Evolutionary conservation across 2,888 invertebrate species (phyloP), one percentile per base, ranked within the genome.

Genomic region (Ormyrus pomaceus): DNA sequence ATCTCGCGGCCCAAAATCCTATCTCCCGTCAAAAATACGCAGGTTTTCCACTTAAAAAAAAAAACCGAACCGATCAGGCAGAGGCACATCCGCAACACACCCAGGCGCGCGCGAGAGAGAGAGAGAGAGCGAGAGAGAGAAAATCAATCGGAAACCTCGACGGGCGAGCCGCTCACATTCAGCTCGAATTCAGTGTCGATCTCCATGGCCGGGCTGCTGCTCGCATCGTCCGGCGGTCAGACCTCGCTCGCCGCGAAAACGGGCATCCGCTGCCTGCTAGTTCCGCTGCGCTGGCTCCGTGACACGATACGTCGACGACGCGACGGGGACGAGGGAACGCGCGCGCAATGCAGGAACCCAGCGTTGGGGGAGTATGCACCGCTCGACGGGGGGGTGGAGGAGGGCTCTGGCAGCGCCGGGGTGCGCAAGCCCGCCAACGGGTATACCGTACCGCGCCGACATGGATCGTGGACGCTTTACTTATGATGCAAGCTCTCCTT

Each of bases 161-260:
- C 48, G 19, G 7, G 48, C 6, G 48, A 46, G n/a, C 51, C 9
- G 19, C 50, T n/a, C 50, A 80, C 80, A 51, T 80, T 80, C 64
- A 74, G 80, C 50, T 80, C 77, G 65, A 77, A 70, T 19, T 77
- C 80, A 70, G 68, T 61, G 48, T 80, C 80, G 56, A 77, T 13
- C 50, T 77, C 80, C 80, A 77, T 80, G 58, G 10, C 62, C 62
- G 11, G 19, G 58, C 34, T 34, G 58, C 34, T 6, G 56, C 59
- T 58, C 69, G 59, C 74, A 61, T 76, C 66, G 53, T 72, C n/a
- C 53, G 48, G 51, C 46, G 45, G 45, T 45, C 55, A 34, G 48
- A 3, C 58, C 5, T 13, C 13, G 46, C 34, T 34, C 48, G 34
- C 58, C 6, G 46, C 45, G 7, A n/a, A n/a, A n/a, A 50, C 13